Percentiles rank a stretch among this genome's conserved stretches.
Evolutionary conservation across 2,888 invertebrate genomes (phyloP).

Genomic region (Temnothorax ravouxi): DNA sequence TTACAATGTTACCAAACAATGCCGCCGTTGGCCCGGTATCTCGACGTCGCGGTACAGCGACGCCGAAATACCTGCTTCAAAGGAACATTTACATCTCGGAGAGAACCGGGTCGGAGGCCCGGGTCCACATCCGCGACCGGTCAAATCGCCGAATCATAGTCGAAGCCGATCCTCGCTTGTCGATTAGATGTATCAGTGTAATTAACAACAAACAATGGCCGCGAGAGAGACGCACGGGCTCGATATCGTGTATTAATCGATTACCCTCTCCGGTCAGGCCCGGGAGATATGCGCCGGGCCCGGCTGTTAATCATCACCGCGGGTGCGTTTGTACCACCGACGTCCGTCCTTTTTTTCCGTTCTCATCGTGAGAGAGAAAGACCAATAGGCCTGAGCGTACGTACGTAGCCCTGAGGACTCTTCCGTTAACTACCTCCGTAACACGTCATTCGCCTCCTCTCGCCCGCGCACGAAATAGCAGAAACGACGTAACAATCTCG

Average conservation of each 20-base stretch:
- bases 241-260: conserved; percentile 83
- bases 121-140: conserved; percentile 73
- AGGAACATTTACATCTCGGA: conserved; percentile 74
- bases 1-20: conserved; percentile 56
- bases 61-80: conserved; percentile 63
- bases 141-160: conserved; percentile 76
- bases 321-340: conserved; percentile 77
- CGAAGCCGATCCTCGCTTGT: conserved; percentile 63
- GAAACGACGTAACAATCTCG: conserved; percentile 52
- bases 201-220: conserved; percentile 84
- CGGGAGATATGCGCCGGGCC: conserved; percentile 74
- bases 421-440: conserved; percentile 65
- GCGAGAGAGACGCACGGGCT: conserved; percentile 75
- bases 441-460: conserved; percentile 64
- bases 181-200: conserved; percentile 81
- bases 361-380: conserved; percentile 62
- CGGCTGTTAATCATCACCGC: conserved; percentile 82
- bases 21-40: conserved; percentile 30
- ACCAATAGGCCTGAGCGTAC: conserved; percentile 40
- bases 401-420: conserved; percentile 67
- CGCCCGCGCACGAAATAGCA: conserved; percentile 47
- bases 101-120: conserved; percentile 43
- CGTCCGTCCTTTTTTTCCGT: conserved; percentile 56
- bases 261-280: conserved; percentile 73
- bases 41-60: conserved; percentile 35